phyloP scores from a whole-genome alignment of 2,797 vertebrate species.

The Stomatorhinus walkeri region DNA sequence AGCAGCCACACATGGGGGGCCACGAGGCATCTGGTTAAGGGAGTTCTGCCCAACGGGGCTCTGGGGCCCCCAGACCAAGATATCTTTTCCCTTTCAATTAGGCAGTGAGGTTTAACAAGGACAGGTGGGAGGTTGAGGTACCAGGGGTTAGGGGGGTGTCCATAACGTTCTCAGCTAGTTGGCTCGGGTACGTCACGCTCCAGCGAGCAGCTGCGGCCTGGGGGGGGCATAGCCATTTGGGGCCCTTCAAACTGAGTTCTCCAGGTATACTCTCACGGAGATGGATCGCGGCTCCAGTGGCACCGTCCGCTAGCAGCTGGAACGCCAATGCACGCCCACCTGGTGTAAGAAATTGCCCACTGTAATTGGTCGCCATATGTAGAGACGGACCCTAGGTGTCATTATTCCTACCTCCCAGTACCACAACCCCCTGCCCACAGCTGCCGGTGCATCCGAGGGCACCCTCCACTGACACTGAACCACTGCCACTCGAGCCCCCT shows the following conservation, averaged over 20 bases:
- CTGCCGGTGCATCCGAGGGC: neutral
- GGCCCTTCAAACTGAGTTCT: neutral
- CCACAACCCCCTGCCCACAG: neutral
- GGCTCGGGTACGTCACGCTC: neutral
- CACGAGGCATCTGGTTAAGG: neutral
- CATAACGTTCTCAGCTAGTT: neutral
- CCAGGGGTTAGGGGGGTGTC: neutral
- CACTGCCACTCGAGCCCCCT: neutral
- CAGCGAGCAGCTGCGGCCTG: neutral
- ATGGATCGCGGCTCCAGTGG: constrained; percentile 51
- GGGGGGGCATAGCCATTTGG: neutral
- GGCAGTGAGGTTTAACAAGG: neutral
- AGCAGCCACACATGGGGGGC: neutral
- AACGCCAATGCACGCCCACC: constrained; percentile 39
- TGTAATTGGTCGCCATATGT: neutral
- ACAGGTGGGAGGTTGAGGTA: neutral
- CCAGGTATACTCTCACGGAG: constrained; percentile 40
- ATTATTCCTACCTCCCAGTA: constrained; percentile 9
- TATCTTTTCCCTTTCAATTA: constrained; percentile 20
- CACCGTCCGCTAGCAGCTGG: constrained; percentile 55
- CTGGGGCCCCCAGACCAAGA: neutral
- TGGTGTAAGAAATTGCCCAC: neutral
- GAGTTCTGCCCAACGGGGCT: neutral
- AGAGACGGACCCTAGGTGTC: neutral
- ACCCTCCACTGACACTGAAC: neutral